Evolutionary conservation across 2,888 invertebrate genomes (phyloP).

Genomic region (Bursaphelenchus okinawaensis): DNA sequence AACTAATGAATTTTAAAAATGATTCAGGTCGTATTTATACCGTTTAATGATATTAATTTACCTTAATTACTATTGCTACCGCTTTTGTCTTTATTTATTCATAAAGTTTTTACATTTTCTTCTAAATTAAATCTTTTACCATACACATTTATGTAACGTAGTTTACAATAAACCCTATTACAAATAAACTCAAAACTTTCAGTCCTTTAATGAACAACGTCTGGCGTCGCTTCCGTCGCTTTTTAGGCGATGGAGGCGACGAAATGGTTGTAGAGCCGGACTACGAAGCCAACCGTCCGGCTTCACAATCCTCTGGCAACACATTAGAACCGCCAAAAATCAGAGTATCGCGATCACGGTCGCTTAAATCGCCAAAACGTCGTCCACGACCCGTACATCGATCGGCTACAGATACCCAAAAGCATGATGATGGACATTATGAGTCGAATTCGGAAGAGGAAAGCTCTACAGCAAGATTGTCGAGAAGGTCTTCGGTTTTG

Average conservation of each 20-base stretch:
- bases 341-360: not conserved
- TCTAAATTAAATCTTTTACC: no score
- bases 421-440: slow-evolving; percentile 1
- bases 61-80: no score
- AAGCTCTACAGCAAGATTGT: slow-evolving; percentile 31
- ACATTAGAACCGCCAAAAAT: slow-evolving; percentile 1
- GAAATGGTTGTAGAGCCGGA: not conserved
- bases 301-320: slow-evolving; percentile 3
- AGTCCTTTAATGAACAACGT: slow-evolving; percentile 15
- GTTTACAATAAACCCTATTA: no score
- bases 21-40: no score
- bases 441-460: slow-evolving; percentile 29
- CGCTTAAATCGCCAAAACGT: not conserved
- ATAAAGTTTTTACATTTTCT: no score
- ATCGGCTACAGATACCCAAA: slow-evolving; percentile 15
- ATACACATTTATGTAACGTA: no score
- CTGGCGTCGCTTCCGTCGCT: slow-evolving; percentile 20
- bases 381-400: slow-evolving; percentile 10
- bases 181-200: no score
- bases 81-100: no score
- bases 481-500: slow-evolving; percentile 33
- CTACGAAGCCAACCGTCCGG: not conserved
- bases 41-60: no score
- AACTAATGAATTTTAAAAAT: no score
- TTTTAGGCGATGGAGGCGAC: slow-evolving; percentile 12